Conservation (phyloP, 2,888 invertebrate genomes). For the Seira sanloemensis region DNA sequence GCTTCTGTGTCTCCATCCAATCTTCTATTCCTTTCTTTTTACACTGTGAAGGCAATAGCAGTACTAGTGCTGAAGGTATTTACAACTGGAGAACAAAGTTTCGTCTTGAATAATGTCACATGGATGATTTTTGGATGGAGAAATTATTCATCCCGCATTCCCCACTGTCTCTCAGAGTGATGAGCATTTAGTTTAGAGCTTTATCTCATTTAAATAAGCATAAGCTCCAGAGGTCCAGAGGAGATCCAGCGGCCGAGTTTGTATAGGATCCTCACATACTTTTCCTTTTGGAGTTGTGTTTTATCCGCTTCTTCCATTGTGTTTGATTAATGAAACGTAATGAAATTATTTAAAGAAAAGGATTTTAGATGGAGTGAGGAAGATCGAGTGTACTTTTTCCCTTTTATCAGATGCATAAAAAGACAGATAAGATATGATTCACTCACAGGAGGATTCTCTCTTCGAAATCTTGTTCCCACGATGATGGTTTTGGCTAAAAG, state of each 20-base stretch:
- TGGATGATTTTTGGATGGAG: background rate
- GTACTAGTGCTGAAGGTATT: too few species aligned
- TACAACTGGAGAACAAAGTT: too few species aligned
- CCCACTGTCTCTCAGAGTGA: background rate
- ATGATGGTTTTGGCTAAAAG: slow-evolving; percentile 35
- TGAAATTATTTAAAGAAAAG: slow-evolving; percentile 15
- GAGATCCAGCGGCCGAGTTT: background rate
- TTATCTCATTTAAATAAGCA: background rate
- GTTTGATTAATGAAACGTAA: slow-evolving; percentile 59
- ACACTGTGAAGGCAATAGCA: too few species aligned
- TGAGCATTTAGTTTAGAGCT: background rate
- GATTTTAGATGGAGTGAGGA: background rate
- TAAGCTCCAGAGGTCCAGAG: too few species aligned
- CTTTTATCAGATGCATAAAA: slow-evolving; percentile 32
- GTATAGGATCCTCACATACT: too few species aligned
- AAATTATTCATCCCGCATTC: background rate
- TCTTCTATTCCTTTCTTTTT: too few species aligned
- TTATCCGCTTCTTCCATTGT: slow-evolving; percentile 33
- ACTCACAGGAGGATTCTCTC: background rate
- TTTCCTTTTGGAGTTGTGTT: too few species aligned
- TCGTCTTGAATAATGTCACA: background rate
- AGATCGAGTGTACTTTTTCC: too few species aligned
- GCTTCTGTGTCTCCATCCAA: too few species aligned
- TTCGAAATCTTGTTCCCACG: slow-evolving; percentile 40
- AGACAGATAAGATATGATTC: slow-evolving; percentile 31